Base-by-base conservation (phyloP, 2,888 invertebrate genomes). In the Cryptocephalus moraei region DNA sequence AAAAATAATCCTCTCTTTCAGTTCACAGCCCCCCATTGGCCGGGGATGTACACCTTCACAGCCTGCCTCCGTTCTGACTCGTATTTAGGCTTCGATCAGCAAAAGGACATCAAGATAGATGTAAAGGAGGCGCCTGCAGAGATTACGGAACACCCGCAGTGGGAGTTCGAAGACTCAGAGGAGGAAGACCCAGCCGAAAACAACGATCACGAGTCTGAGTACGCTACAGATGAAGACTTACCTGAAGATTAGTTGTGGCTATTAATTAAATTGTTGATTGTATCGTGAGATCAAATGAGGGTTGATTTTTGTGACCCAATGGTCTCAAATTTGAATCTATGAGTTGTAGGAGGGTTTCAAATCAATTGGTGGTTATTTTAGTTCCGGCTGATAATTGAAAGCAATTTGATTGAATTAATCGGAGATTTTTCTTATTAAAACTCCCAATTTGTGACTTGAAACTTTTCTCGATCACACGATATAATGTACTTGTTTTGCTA, bases 41-140 rank as follows among this genome's bases (percentile, higher is more conserved):
- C 91, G 49, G 94, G 93, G 46, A 77, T 88, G 47, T 97, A 93
- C 75, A 87, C 89, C 42, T 91, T 94, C 67, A 86, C 91, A 41
- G 91, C 99, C 57, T 88, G 91, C 65, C 79, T 99, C 53, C 78
- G 94, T 59, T 94, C 93, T 73, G 99, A 99, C 74, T 96, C 96
- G 6, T 99, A 97, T 72, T 75, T 96, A 59, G 96, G 96, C 54
- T 91, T 93, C 77, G 96, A 99, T 73, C 92, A 93, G 71, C 84
- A 86, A 61, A 86, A 90, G 64, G 93, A 93, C 70, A 86, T 97
- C 65, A 95, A 94, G 85, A 73, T 97, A 72, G 95, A 97, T 70
- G 97, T 99, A 52, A 91, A 95, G 72, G 92, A 94, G 72, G 95
- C 95, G 31, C 89, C 91, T 54, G 89, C 86, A 60, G 81, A 93